phyloP scores from a whole-genome alignment of 1,140 invertebrate species.

The Muscidifurax raptorellus region DNA sequence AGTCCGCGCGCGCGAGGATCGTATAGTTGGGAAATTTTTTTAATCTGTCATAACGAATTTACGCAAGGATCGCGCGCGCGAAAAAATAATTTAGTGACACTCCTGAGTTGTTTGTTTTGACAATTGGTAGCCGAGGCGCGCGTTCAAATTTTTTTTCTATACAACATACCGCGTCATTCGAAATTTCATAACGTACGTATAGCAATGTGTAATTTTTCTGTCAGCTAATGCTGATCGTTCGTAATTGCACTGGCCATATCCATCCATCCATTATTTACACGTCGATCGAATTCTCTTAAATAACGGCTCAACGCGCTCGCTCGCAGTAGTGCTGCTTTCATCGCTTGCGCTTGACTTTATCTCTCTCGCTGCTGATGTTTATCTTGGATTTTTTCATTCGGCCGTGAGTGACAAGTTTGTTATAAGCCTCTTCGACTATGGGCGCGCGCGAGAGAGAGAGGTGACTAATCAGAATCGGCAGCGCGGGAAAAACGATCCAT shows the following conservation, averaged over 20 bases:
- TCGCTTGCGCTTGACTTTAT: constrained; percentile 18
- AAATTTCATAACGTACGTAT: not conserved
- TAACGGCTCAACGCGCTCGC: no score
- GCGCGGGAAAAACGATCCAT: not conserved
- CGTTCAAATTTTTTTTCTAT: not conserved
- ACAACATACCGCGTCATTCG: not conserved
- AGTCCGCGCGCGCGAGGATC: no score
- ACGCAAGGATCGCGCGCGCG: not conserved
- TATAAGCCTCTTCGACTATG: not conserved
- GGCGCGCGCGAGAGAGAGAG: not conserved
- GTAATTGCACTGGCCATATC: not conserved
- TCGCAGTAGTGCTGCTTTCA: constrained; percentile 24
- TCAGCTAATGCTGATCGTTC: no score
- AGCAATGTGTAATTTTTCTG: no score
- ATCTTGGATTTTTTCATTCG: constrained; percentile 16
- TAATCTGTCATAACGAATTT: constrained; percentile 9
- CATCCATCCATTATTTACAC: not conserved
- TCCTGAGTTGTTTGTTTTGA: not conserved
- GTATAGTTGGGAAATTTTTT: not conserved
- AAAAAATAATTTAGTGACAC: not conserved
- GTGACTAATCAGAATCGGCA: constrained; percentile 44
- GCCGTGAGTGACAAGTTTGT: constrained; percentile 27
- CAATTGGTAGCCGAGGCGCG: not conserved
- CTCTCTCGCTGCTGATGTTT: not conserved
- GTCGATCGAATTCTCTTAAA: not conserved